Evolutionary conservation across 2,113 vertebrate species (phyloP).

Genomic region (Macrotus californicus): DNA sequence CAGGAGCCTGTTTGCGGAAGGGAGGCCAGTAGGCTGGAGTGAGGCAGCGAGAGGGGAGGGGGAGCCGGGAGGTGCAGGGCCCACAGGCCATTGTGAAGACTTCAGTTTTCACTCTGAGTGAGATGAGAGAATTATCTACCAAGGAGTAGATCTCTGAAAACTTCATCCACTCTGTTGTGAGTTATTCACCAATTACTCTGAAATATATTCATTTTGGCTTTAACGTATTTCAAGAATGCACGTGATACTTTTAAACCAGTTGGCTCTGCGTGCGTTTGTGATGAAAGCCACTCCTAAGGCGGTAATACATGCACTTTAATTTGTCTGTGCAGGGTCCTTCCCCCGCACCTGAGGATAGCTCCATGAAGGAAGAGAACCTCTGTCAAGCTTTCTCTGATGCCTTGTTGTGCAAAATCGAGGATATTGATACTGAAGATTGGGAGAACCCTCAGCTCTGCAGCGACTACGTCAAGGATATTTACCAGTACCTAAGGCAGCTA

Average conservation of each 20-base stretch:
- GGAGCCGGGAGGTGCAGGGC: neutral
- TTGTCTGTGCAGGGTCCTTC: slow-evolving; percentile 55
- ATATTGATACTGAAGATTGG: slow-evolving; percentile 87
- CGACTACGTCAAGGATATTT: slow-evolving; percentile 94
- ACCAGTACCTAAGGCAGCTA: slow-evolving; percentile 85
- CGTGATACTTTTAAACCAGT: neutral
- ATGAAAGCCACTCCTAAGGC: neutral
- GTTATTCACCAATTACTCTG: neutral
- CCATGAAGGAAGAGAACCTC: slow-evolving; percentile 85
- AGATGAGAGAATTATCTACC: neutral
- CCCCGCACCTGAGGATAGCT: slow-evolving; percentile 77
- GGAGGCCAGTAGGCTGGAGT: neutral
- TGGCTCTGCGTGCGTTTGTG: neutral
- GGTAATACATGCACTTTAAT: neutral
- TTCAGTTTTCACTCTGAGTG: neutral
- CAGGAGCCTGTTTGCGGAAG: neutral
- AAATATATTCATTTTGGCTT: neutral
- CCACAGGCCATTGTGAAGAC: neutral
- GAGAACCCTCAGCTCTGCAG: slow-evolving; percentile 91
- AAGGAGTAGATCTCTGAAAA: neutral
- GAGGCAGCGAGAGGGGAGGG: neutral
- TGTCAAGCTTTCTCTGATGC: slow-evolving; percentile 92
- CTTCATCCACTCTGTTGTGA: rapidly evolving
- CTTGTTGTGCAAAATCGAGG: slow-evolving; percentile 83
- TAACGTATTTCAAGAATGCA: neutral